A percentile compares a stretch with the other conserved stretches of the same genome.
Conservation (phyloP, 2,113 vertebrate species). For the Bagarius yarrelli region DNA sequence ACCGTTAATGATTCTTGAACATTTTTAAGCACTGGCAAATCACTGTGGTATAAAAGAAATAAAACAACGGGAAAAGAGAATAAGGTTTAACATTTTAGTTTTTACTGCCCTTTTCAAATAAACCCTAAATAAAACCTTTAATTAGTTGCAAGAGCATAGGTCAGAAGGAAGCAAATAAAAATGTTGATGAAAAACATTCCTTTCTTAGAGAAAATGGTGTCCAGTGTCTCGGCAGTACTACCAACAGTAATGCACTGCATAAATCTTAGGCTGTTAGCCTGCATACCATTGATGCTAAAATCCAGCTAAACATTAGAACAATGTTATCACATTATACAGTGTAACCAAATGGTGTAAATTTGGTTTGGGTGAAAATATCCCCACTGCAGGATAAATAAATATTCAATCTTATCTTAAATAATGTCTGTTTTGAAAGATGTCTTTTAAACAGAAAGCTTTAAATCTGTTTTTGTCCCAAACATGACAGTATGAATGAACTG, state of each 20-base stretch:
- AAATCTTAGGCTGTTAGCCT: not conserved
- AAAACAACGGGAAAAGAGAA: not conserved
- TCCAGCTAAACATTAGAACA: conserved; percentile 1
- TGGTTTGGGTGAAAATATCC: too few relatives aligned
- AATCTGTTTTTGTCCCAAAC: not conserved
- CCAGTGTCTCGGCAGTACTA: not conserved
- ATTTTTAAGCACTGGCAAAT: not conserved
- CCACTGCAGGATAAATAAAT: too few relatives aligned
- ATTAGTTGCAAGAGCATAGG: not conserved
- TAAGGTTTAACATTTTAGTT: not conserved
- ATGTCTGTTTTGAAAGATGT: not conserved
- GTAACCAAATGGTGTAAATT: too few relatives aligned
- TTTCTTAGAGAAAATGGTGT: not conserved
- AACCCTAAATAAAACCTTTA: not conserved
- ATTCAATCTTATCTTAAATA: not conserved
- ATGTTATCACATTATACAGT: not conserved
- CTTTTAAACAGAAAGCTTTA: not conserved
- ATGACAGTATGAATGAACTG: not conserved
- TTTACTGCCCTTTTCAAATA: not conserved
- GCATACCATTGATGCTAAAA: not conserved
- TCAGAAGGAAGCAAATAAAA: conserved; percentile 29
- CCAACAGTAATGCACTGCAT: not conserved
- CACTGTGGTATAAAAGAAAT: not conserved
- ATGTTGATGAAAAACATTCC: conserved; percentile 3
- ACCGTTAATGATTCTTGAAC: too few relatives aligned